Percentiles rank a stretch among this genome's conserved stretches.
phyloP scores from a whole-genome alignment of 2,797 vertebrate species.

The Dendrocincla tyrannina region DNA sequence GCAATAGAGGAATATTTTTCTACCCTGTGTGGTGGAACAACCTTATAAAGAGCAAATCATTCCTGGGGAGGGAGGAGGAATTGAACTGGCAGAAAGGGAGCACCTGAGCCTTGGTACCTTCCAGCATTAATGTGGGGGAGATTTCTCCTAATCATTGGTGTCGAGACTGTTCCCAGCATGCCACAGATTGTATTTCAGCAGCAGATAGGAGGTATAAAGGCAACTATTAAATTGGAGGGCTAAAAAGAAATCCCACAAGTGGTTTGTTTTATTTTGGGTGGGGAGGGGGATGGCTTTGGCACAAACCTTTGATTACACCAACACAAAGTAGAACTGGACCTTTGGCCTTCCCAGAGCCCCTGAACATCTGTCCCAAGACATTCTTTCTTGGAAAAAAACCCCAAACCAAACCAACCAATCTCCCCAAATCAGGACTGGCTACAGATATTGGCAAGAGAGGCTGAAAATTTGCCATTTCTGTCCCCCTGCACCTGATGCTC shows the following conservation, averaged over 20 bases:
- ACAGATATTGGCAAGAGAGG: neutral
- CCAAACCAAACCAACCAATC: rapidly evolving
- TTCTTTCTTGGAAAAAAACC: neutral
- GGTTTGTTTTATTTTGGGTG: too few relatives aligned
- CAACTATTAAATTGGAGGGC: neutral
- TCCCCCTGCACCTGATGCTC: neutral
- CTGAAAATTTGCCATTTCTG: neutral
- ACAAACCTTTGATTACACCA: neutral
- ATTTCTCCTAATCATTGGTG: neutral
- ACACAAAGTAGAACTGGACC: neutral
- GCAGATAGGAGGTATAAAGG: neutral
- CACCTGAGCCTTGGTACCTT: neutral
- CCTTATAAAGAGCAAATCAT: neutral
- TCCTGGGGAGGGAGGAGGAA: neutral
- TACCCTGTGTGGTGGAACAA: neutral
- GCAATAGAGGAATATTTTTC: neutral
- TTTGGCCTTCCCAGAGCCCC: neutral
- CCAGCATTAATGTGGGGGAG: rapidly evolving
- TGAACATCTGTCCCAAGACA: neutral
- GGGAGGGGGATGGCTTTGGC: neutral
- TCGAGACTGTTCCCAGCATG: neutral
- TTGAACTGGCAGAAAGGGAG: neutral
- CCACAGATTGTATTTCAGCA: neutral
- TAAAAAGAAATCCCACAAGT: neutral
- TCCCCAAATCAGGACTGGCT: neutral